Evolutionary conservation across 2,113 vertebrate species (phyloP).

Genomic region (Mastomys coucha): DNA sequence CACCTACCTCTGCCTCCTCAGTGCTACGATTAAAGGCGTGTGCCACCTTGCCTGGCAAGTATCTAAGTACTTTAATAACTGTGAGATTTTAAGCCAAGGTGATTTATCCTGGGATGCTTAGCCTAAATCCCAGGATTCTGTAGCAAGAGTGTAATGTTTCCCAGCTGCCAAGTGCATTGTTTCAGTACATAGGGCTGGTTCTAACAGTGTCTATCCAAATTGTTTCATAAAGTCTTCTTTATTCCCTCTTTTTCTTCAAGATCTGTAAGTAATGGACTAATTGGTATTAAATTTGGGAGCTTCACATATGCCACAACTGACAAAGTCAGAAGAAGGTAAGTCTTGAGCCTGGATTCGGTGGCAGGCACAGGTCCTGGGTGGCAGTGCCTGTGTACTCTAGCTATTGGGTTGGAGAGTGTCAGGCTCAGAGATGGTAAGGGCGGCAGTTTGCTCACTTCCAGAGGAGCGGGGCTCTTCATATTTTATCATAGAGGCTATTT

Average conservation of each 20-base stretch:
- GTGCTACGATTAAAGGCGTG: not conserved
- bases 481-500: not conserved
- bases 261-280: slow-evolving; percentile 88
- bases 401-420: not conserved
- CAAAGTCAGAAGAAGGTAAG: slow-evolving; percentile 89
- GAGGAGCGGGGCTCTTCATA: not conserved
- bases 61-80: not conserved
- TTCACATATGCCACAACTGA: slow-evolving; percentile 90
- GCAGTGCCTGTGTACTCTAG: not conserved
- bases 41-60: not conserved
- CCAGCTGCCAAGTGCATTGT: not conserved
- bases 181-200: too few relatives aligned
- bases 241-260: slow-evolving; percentile 84
- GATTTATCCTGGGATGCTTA: not conserved
- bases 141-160: not conserved
- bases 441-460: not conserved
- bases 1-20: not conserved
- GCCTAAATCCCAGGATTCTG: not conserved
- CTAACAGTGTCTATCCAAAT: not conserved
- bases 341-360: slow-evolving; percentile 41
- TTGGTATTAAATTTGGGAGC: slow-evolving; percentile 91
- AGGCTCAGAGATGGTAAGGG: not conserved
- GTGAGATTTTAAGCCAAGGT: slow-evolving; percentile 25
- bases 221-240: slow-evolving; percentile 33
- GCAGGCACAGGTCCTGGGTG: not conserved